Conservation (phyloP, 2,888 invertebrate species). For the Drosophila mettleri region DNA sequence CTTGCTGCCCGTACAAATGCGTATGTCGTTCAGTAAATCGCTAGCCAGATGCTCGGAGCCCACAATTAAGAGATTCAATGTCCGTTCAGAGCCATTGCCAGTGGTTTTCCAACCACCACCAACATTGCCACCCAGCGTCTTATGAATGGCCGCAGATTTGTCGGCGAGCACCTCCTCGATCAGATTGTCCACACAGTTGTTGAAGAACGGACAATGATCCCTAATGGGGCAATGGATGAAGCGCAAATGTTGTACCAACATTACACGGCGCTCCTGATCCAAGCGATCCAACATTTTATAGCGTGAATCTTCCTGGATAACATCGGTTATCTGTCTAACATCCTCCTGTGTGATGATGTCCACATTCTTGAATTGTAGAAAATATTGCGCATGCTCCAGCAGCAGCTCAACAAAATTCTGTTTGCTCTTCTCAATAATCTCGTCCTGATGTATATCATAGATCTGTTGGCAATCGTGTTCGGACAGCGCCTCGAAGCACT, state of each 20-base stretch:
- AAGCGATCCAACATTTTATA: conserved; percentile 97
- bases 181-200: conserved; percentile 92
- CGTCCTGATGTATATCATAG: conserved; percentile 96
- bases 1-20: conserved; percentile 94
- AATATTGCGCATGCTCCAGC: conserved; percentile 96
- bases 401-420: conserved; percentile 96
- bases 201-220: conserved; percentile 96
- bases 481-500: conserved; percentile 96
- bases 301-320: conserved; percentile 96
- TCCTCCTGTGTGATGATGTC: conserved; percentile 97
- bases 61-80: conserved; percentile 93
- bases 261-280: conserved; percentile 96
- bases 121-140: conserved; percentile 80
- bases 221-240: conserved; percentile 97
- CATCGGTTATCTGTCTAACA: conserved; percentile 96
- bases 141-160: conserved; percentile 87
- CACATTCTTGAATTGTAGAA: conserved; percentile 96
- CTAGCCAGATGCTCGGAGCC: conserved; percentile 95
- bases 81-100: conserved; percentile 80
- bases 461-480: conserved; percentile 96
- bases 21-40: conserved; percentile 93
- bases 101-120: conserved; percentile 58
- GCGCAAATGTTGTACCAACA: conserved; percentile 97
- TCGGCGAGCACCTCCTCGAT: conserved; percentile 87
- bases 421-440: conserved; percentile 94